A percentile compares a stretch with the other conserved stretches of the same genome.
Evolutionary conservation across 2,888 invertebrate species (phyloP).

Genomic region (Saturnia japonica): DNA sequence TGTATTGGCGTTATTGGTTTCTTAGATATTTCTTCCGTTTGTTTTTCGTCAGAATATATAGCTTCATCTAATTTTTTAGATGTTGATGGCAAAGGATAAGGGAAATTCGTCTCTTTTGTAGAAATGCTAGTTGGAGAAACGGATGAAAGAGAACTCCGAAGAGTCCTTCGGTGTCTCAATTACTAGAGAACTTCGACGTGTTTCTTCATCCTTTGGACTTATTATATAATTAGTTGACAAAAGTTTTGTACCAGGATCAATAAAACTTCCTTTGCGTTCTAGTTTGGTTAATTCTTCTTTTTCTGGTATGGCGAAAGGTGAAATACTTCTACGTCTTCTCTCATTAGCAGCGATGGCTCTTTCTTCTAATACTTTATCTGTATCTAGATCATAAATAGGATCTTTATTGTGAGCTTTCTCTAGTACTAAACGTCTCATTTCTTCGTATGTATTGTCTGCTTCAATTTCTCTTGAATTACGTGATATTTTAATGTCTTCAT

Average conservation of each 20-base stretch:
- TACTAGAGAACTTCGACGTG: slow-evolving; percentile 60
- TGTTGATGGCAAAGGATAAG: slow-evolving; percentile 57
- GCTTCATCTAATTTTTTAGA: slow-evolving; percentile 68
- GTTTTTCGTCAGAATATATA: slow-evolving; percentile 61
- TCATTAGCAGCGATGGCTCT: slow-evolving; percentile 69
- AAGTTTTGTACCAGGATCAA: slow-evolving; percentile 75
- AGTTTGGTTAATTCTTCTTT: slow-evolving; percentile 62
- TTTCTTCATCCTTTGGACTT: slow-evolving; percentile 70
- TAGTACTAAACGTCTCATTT: slow-evolving; percentile 74
- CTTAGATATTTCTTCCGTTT: slow-evolving; percentile 40
- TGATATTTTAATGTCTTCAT: slow-evolving; percentile 62
- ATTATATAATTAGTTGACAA: slow-evolving; percentile 69
- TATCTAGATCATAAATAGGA: slow-evolving; percentile 73
- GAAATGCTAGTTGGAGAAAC: slow-evolving; percentile 55
- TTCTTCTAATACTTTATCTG: slow-evolving; percentile 72
- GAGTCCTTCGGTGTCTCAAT: slow-evolving; percentile 52
- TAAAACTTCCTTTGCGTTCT: slow-evolving; percentile 75
- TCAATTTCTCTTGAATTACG: slow-evolving; percentile 71
- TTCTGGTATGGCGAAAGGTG: slow-evolving; percentile 74
- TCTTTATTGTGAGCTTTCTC: slow-evolving; percentile 67
- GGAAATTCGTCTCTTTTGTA: slow-evolving; percentile 60
- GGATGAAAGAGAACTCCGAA: slow-evolving; percentile 54
- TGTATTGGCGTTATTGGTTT: slow-evolving; percentile 53
- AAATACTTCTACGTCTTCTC: slow-evolving; percentile 76
- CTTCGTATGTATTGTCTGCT: slow-evolving; percentile 75